phyloP scores from a whole-genome alignment of 1,140 invertebrate species.

The Camponotus pennsylvanicus region DNA sequence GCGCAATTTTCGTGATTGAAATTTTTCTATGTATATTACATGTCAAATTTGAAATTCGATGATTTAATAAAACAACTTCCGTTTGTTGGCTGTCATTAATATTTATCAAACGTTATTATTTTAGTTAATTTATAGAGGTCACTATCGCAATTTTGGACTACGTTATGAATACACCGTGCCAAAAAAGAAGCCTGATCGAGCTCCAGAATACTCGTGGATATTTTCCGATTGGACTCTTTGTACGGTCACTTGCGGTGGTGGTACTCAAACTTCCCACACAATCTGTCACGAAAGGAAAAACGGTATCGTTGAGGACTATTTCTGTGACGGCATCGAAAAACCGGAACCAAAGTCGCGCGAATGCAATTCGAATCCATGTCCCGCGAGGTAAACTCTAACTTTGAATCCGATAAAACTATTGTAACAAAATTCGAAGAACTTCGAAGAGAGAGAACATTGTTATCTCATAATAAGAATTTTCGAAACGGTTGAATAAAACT shows the following conservation, averaged over 20 bases:
- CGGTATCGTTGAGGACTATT: slow-evolving; percentile 89
- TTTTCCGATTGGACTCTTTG: slow-evolving; percentile 93
- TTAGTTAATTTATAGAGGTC: slow-evolving; percentile 93
- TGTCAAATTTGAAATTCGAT: not conserved
- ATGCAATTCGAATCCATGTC: slow-evolving; percentile 91
- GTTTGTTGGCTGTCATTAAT: slow-evolving; percentile 36
- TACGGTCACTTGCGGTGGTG: slow-evolving; percentile 92
- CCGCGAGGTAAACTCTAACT: slow-evolving; percentile 87
- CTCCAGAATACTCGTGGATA: slow-evolving; percentile 90
- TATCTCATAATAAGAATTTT: slow-evolving; percentile 42
- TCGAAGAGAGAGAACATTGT: slow-evolving; percentile 11
- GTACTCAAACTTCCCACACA: slow-evolving; percentile 88
- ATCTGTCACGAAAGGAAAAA: slow-evolving; percentile 89
- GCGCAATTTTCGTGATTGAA: not conserved
- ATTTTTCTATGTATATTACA: not conserved
- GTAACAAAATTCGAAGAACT: slow-evolving; percentile 16
- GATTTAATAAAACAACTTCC: not conserved
- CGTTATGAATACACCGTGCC: slow-evolving; percentile 94
- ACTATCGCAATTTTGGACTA: slow-evolving; percentile 92
- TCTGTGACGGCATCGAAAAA: slow-evolving; percentile 88
- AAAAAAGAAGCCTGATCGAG: slow-evolving; percentile 88
- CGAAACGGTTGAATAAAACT: slow-evolving; percentile 20
- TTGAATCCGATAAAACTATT: slow-evolving; percentile 37
- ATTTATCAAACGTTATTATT: slow-evolving; percentile 72
- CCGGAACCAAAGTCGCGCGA: slow-evolving; percentile 88